phyloP scores from a whole-genome alignment of 2,888 invertebrate species.

The Alloscopus bannaensis region DNA sequence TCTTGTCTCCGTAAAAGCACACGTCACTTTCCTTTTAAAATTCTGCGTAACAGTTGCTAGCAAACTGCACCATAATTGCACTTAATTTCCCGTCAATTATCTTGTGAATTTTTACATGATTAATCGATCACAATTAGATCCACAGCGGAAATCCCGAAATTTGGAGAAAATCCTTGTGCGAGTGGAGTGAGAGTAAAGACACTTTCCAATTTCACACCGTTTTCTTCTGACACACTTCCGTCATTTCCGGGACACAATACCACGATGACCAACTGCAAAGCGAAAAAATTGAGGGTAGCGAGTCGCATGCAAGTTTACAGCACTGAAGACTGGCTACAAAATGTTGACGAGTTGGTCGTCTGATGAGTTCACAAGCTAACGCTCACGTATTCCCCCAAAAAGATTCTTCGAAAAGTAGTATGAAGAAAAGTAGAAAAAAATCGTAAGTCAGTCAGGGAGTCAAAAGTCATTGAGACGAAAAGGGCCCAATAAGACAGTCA shows the following conservation, averaged over 20 bases:
- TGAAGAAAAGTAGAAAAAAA: conserved; percentile 36
- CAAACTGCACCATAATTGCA: conserved; percentile 6
- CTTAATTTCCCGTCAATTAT: too few relatives aligned
- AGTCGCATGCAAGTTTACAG: conserved; percentile 36
- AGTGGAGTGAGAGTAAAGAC: conserved; percentile 3
- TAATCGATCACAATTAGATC: background rate
- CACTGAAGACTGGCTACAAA: conserved; percentile 21
- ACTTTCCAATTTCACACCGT: conserved; percentile 40
- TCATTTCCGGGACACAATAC: conserved; percentile 59
- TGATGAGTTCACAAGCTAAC: conserved; percentile 11
- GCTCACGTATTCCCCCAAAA: conserved; percentile 35
- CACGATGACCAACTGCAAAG: background rate
- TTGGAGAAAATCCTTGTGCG: conserved; percentile 2
- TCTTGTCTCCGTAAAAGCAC: background rate
- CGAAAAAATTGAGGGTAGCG: conserved; percentile 45
- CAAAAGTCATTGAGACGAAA: conserved; percentile 61
- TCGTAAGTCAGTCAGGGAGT: conserved; percentile 60
- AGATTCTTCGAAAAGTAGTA: conserved; percentile 41
- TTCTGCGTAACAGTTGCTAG: background rate
- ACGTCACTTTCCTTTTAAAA: conserved; percentile 47
- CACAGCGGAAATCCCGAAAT: conserved; percentile 19
- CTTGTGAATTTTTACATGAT: conserved; percentile 17
- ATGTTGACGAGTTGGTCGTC: conserved; percentile 28
- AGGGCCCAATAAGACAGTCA: conserved; percentile 44
- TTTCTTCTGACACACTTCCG: conserved; percentile 56